phyloP scores from a whole-genome alignment of 2,797 vertebrate species.

The Acrossocheilus fasciatus region DNA sequence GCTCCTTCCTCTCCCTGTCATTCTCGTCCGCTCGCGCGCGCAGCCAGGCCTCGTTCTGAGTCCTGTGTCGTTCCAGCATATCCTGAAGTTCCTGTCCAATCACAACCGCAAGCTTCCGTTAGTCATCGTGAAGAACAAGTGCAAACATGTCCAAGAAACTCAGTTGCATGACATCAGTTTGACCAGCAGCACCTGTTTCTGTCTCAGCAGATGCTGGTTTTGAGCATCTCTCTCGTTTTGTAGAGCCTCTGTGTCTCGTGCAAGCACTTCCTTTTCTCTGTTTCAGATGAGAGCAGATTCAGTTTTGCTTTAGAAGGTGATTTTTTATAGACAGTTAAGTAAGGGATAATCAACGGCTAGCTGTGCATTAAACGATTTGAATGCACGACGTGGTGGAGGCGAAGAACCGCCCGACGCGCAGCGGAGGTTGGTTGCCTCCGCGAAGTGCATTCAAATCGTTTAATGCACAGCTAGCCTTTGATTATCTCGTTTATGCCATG shows the following conservation, averaged over 20 bases:
- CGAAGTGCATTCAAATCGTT: too few relatives aligned
- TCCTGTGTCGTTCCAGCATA: constrained; percentile 76
- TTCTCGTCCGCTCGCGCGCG: constrained; percentile 78
- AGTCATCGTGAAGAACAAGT: constrained; percentile 4
- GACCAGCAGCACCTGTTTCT: constrained; percentile 73
- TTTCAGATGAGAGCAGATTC: constrained; percentile 10
- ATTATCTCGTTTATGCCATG: too few relatives aligned
- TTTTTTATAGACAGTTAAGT: not conserved
- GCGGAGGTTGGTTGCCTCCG: too few relatives aligned
- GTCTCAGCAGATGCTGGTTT: constrained; percentile 69
- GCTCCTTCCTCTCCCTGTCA: constrained; percentile 74
- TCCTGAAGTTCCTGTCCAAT: constrained; percentile 75
- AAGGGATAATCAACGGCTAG: too few relatives aligned
- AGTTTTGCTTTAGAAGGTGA: not conserved
- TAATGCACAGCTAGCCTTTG: too few relatives aligned
- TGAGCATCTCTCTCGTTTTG: constrained; percentile 73
- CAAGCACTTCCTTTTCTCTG: constrained; percentile 74
- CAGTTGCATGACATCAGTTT: constrained; percentile 53
- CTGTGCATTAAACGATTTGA: too few relatives aligned
- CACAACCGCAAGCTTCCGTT: constrained; percentile 47
- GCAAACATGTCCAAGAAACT: not conserved
- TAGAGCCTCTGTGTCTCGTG: constrained; percentile 67
- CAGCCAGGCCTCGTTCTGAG: constrained; percentile 79
- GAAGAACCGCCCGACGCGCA: too few relatives aligned
- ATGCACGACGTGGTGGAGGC: too few relatives aligned